Percentiles rank a stretch among this genome's conserved stretches.
Evolutionary conservation across 2,888 invertebrate species (phyloP).

Genomic region (Ischnura elegans): DNA sequence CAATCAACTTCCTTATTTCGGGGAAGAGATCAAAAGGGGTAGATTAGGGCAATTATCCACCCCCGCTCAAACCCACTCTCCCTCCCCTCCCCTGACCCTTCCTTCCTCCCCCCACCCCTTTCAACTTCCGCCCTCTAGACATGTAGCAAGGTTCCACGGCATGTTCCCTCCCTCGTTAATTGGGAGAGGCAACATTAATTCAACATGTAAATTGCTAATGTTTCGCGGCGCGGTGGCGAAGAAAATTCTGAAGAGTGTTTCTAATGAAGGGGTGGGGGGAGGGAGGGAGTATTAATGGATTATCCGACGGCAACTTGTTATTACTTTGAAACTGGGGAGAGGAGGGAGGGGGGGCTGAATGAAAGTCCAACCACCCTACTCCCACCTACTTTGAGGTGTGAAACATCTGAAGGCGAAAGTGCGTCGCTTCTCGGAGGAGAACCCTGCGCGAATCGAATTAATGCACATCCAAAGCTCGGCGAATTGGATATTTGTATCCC

Average conservation of each 20-base stretch:
- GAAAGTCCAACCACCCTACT: neutral
- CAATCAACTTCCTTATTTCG: conserved; percentile 62
- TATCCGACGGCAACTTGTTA: neutral
- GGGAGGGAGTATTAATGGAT: neutral
- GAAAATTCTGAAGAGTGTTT: neutral
- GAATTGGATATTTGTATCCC: no score
- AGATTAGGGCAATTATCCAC: conserved; percentile 46
- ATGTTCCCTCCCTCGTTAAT: conserved; percentile 25
- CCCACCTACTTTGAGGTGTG: neutral
- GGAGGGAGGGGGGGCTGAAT: neutral
- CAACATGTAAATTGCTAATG: neutral
- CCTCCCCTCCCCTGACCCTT: neutral
- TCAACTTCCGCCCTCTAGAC: neutral
- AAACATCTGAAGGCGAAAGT: neutral
- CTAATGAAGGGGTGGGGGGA: neutral
- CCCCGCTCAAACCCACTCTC: neutral
- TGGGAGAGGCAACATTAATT: conserved; percentile 42
- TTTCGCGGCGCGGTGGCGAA: neutral
- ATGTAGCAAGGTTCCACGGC: neutral
- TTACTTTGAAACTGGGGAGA: neutral
- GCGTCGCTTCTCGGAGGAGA: neutral
- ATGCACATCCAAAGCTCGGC: no score
- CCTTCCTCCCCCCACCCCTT: neutral
- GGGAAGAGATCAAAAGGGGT: conserved; percentile 42
- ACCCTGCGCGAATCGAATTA: no score